Conservation (phyloP, 2,797 vertebrate genomes). For the Eulemur albifrons region DNA sequence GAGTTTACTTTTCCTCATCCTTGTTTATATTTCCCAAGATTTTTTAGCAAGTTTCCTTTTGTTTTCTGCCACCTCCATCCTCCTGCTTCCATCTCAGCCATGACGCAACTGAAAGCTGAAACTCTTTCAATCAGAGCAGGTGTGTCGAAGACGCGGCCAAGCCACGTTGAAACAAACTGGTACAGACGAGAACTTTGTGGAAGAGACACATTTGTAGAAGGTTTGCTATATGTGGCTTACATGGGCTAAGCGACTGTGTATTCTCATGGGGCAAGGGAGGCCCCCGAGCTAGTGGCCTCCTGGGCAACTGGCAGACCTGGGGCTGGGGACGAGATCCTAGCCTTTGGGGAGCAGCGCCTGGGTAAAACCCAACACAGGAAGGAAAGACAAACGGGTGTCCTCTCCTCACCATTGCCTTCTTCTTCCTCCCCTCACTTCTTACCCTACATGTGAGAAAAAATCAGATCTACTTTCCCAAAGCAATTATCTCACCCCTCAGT, state of each 20-base stretch:
- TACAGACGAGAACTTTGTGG: background rate
- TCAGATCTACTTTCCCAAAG: background rate
- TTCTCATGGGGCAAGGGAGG: background rate
- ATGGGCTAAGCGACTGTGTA: background rate
- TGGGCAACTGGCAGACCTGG: background rate
- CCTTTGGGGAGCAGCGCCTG: accelerated
- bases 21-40: background rate
- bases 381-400: no score
- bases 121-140: background rate
- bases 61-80: background rate
- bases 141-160: background rate
- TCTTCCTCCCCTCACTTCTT: background rate
- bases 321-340: accelerated
- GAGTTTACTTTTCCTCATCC: background rate
- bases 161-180: background rate
- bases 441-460: background rate
- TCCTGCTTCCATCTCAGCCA: background rate
- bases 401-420: background rate
- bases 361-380: accelerated
- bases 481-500: background rate
- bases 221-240: background rate
- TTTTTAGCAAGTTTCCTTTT: background rate
- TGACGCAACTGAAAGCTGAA: background rate
- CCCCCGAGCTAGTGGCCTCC: background rate
- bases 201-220: background rate